Base-by-base conservation (phyloP, 2,113 vertebrate genomes). In the Tonatia bakeri region DNA sequence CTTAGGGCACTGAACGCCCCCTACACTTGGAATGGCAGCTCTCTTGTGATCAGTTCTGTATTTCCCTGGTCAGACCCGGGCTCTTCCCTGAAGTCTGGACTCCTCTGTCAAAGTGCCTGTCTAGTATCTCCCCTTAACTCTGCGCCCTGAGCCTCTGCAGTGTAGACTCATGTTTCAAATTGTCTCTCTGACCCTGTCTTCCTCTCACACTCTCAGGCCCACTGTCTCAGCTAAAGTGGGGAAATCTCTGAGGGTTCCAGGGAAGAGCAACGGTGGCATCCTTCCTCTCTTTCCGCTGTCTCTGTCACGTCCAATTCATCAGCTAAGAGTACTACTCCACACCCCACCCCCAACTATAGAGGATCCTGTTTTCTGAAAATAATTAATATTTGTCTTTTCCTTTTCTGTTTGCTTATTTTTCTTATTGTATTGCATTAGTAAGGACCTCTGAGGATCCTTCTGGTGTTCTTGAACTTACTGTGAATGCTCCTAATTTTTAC, bases 31-130 rank as follows among this genome's bases (percentile, higher is more conserved):
- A 56, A 50, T 54, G 45, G 33, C 26, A 4, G 50, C 76, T 76
- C 17, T 65, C 28, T 24, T 59, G 43, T 65, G 15, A 14, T 56
- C 43, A 65, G 22, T 67, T 77, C 61, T 56, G 15, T 72, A 61
- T 92, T 59, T 92, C 1, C 70, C 54, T 82, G 81, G 76, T 50
- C 72, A 86, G 16, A 19, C 61, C 43, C 84, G 14, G 75, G 22
- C 88, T 77, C 80, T 92, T 19, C n/a, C 70, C 56, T 75, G 20
- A 79, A 89, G 69, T 94, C 90, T 83, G 67, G 72, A 94, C 50
- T 89, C 64, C 64, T 67, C 38, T 45, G 20, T 88, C 88, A 70
- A 45, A 45, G 77, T 61, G 15, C n/a, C 19, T 75, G 33, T 52
- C 73, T 91, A 40, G 75, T 73, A 54, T 31, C 43, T 45, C 36